Conservation (phyloP, 2,888 invertebrate species). For the Drosophila pseudotalamancana region DNA sequence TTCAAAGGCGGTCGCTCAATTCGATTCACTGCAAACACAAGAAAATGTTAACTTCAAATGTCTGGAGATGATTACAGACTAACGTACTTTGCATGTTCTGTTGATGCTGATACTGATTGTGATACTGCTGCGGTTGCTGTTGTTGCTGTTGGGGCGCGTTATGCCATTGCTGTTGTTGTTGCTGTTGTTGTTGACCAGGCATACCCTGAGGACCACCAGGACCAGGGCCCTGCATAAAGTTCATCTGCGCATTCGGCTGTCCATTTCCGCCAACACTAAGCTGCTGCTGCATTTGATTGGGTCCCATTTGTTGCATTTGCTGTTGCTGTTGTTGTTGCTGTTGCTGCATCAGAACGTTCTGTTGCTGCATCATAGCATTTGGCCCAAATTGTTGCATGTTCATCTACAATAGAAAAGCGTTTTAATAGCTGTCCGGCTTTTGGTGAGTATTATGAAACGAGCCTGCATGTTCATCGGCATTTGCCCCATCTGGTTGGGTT, state of each 20-base stretch:
- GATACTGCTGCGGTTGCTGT: slow-evolving; percentile 75
- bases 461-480: slow-evolving; percentile 84
- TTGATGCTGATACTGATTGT: slow-evolving; percentile 82
- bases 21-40: slow-evolving; percentile 80
- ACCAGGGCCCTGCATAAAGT: slow-evolving; percentile 81
- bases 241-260: slow-evolving; percentile 81
- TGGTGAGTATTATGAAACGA: neutral
- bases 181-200: slow-evolving; percentile 78
- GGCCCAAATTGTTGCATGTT: slow-evolving; percentile 84
- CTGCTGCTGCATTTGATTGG: slow-evolving; percentile 81
- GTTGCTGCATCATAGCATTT: slow-evolving; percentile 70
- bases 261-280: slow-evolving; percentile 77
- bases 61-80: no score
- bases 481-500: slow-evolving; percentile 81
- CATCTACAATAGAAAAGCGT: slow-evolving; percentile 52
- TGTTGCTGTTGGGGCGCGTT: slow-evolving; percentile 68
- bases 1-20: slow-evolving; percentile 86
- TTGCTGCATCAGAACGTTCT: slow-evolving; percentile 77
- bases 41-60: neutral
- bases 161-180: slow-evolving; percentile 84
- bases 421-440: neutral
- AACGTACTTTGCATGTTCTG: slow-evolving; percentile 82
- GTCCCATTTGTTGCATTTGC: slow-evolving; percentile 80
- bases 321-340: slow-evolving; percentile 84
- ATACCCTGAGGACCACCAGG: slow-evolving; percentile 78